Evolutionary conservation across 2,797 vertebrate genomes (phyloP), one percentile per base, ranked within the genome.

Genomic region (Trachurus trachurus): DNA sequence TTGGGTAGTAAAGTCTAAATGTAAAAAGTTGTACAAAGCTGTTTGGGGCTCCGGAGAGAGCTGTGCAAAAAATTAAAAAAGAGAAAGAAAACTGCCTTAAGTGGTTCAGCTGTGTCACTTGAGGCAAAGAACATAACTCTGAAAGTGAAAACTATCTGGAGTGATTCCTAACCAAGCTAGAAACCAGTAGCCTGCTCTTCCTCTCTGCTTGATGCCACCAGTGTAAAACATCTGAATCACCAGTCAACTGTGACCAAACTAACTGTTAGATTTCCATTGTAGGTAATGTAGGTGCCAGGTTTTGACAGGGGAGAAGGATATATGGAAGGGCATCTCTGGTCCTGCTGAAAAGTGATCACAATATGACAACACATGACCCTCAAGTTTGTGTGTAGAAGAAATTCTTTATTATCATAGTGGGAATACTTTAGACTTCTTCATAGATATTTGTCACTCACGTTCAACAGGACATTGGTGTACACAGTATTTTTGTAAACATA

Each of bases 391-490:
- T 96, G 92, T 95, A 94, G 91, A 95, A 95, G 92, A 94, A 89
- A 92, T 72, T 93, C 68, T 97, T 97, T 97, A 96, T 96, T 97
- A 92, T 91, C 91, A 93, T 90, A 91, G 89, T 96, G 93, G 96
- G 95, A 94, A 95, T 96, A 96, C 93, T 95, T 95, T 89, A 87
- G 88, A 95, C 82, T 93, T 94, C 88, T 93, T 90, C 71, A 93
- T 94, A 93, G 87, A 95, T 94, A 93, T 78, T 84, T 95, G 93
- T 94, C 94, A 95, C 89, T 92, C 92, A 96, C 93, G 82, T 94
- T 96, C 90, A 96, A 96, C 94, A 94, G 94, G 85, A 95, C 93
- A 94, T 85, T 93, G 91, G 93, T 91, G 80, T 89, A 93, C 95
- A 94, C 89, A 94, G 83, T 93, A 94, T 92, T 91, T 90, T 90